Percentiles rank a stretch among this genome's conserved stretches.
Evolutionary conservation across 2,888 invertebrate genomes (phyloP).

Genomic region (Timema cristinae): DNA sequence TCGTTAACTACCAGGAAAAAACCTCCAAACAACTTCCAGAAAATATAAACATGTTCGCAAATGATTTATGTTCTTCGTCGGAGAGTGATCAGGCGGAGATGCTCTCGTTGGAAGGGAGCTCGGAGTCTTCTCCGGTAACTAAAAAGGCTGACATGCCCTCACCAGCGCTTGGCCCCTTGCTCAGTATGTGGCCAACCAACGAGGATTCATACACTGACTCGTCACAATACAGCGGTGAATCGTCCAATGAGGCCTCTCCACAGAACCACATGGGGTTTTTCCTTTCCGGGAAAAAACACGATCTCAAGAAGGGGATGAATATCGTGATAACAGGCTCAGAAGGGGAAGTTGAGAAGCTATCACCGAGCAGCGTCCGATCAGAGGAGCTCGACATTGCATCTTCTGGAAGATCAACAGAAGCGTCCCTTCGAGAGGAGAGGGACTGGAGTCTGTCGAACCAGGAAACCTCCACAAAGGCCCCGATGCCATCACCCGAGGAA

Average conservation of each 20-base stretch:
- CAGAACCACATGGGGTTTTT: too few species aligned
- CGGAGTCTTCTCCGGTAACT: constrained; percentile 4
- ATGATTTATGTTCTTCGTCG: not conserved
- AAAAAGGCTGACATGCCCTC: not conserved
- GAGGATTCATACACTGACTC: too few species aligned
- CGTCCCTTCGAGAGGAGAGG: constrained; percentile 16
- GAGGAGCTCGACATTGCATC: too few species aligned
- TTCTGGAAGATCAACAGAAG: not conserved
- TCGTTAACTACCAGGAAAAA: constrained; percentile 9
- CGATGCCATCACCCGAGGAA: constrained; percentile 46
- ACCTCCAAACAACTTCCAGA: not conserved
- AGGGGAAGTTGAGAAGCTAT: too few species aligned
- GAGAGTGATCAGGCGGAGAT: constrained; percentile 17
- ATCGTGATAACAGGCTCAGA: too few species aligned
- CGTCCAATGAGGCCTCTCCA: too few species aligned
- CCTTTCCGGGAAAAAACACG: too few species aligned
- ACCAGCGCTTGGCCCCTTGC: not conserved
- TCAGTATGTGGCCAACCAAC: too few species aligned
- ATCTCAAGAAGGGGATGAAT: too few species aligned
- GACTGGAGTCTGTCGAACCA: constrained; percentile 22
- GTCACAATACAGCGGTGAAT: too few species aligned
- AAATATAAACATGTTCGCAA: not conserved
- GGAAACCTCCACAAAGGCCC: constrained; percentile 37
- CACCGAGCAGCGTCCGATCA: too few species aligned
- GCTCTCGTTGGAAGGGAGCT: constrained; percentile 18